These are phyloP conservation scores for Pogonomyrmex californicus DNA, from an alignment of 1,140 invertebrate species.

Conservation along the genomic window DNA sequence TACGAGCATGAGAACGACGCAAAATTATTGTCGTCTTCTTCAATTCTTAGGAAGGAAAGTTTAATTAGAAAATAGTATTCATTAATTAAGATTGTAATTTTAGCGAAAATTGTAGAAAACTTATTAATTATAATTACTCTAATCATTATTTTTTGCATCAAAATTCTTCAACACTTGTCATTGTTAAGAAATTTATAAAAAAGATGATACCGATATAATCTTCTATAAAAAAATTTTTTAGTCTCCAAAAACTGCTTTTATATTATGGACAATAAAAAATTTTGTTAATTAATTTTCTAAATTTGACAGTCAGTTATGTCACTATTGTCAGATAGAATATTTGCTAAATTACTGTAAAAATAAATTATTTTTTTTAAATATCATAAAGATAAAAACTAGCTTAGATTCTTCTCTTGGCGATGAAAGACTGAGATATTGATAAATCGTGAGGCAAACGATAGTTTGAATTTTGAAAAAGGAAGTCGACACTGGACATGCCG, in stretches of 20 bases:
- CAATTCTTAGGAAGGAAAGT: not conserved
- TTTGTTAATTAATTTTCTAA: not conserved
- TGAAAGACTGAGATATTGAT: slow-evolving; percentile 19
- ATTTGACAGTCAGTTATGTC: not conserved
- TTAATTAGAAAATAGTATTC: not conserved
- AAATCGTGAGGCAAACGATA: slow-evolving; percentile 25
- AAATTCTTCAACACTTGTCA: not conserved
- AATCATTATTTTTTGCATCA: not conserved
- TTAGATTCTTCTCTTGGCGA: not conserved
- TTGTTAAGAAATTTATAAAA: not conserved
- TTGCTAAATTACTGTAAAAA: not conserved
- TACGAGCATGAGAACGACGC: not conserved
- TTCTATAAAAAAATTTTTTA: not conserved
- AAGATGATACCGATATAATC: not conserved
- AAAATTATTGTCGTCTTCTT: not conserved
- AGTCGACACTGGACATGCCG: not conserved
- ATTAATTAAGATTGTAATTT: slow-evolving; percentile 33
- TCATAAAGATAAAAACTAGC: not conserved
- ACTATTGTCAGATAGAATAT: not conserved
- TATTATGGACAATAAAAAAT: not conserved
- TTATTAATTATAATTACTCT: not conserved
- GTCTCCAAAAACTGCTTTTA: not conserved
- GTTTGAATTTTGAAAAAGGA: slow-evolving; percentile 32
- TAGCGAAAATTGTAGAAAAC: not conserved
- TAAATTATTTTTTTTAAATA: not conserved